Conservation (phyloP, 2,888 invertebrate species). For the Disparrhopalites patrizii region DNA sequence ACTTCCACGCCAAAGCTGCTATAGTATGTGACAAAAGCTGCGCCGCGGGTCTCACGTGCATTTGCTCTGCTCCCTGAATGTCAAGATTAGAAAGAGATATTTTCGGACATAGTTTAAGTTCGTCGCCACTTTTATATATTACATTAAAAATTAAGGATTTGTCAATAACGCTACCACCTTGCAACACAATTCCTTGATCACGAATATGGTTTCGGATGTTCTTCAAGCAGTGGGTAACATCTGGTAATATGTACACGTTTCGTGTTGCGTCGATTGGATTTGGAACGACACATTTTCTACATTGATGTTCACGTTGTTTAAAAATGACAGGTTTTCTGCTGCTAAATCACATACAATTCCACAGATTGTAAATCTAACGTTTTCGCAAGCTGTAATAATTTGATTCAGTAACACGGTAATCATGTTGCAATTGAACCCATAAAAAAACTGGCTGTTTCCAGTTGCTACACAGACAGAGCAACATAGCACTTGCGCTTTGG, state of each 20-base stretch:
- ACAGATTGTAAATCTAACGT: not conserved
- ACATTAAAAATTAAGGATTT: not conserved
- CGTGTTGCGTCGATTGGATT: constrained; percentile 26
- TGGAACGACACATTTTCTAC: constrained; percentile 10
- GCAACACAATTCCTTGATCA: constrained; percentile 34
- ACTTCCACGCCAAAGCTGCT: not conserved
- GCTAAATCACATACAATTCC: constrained; percentile 23
- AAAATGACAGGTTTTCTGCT: constrained; percentile 13
- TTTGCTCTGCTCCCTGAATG: constrained; percentile 11
- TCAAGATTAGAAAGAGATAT: not conserved
- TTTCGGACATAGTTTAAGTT: constrained; percentile 10
- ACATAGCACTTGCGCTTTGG: constrained; percentile 25
- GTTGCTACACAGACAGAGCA: constrained; percentile 10
- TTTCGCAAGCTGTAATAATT: constrained; percentile 10
- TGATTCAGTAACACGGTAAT: not conserved
- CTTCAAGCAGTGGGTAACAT: constrained; percentile 40
- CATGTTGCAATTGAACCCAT: not conserved
- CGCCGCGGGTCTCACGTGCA: constrained; percentile 16
- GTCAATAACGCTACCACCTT: constrained; percentile 17
- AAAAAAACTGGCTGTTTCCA: constrained; percentile 29
- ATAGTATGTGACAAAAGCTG: constrained; percentile 12
- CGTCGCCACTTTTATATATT: constrained; percentile 6
- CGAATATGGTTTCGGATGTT: constrained; percentile 37
- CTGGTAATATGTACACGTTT: constrained; percentile 36
- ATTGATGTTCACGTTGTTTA: constrained; percentile 11